phyloP scores from a whole-genome alignment of 2,797 vertebrate genomes.

The Erithacus rubecula region DNA sequence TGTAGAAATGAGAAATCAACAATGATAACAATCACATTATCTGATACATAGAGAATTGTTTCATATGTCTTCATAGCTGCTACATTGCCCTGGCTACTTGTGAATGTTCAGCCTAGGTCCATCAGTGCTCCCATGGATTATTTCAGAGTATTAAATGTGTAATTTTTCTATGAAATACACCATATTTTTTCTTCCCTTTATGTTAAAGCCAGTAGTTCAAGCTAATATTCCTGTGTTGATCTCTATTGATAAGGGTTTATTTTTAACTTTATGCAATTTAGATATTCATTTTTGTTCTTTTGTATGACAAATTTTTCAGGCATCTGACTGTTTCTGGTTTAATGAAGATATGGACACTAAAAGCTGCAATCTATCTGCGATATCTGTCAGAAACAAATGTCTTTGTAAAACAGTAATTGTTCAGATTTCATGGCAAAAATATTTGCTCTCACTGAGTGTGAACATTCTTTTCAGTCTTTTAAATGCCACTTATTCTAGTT shows the following conservation, averaged over 20 bases:
- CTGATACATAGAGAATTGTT: background rate
- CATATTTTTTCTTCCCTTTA: background rate
- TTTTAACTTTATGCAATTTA: background rate
- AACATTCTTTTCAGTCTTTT: background rate
- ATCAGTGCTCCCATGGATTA: background rate
- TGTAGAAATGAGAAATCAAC: background rate
- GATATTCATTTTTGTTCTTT: background rate
- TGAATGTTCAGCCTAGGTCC: background rate
- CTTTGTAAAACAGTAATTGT: background rate
- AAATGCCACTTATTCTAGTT: background rate
- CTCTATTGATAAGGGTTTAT: background rate
- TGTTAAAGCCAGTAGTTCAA: background rate
- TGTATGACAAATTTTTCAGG: background rate
- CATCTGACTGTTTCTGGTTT: background rate
- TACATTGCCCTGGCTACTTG: background rate
- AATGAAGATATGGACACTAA: background rate
- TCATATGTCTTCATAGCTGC: background rate
- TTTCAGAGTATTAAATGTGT: background rate
- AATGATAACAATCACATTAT: background rate
- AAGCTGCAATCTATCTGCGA: background rate
- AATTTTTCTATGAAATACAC: background rate
- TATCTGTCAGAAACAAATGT: background rate
- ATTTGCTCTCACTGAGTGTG: background rate
- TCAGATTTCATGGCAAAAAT: background rate
- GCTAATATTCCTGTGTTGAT: background rate